Conservation (phyloP, 2,113 vertebrate species). For the Rousettus leschenaultii region DNA sequence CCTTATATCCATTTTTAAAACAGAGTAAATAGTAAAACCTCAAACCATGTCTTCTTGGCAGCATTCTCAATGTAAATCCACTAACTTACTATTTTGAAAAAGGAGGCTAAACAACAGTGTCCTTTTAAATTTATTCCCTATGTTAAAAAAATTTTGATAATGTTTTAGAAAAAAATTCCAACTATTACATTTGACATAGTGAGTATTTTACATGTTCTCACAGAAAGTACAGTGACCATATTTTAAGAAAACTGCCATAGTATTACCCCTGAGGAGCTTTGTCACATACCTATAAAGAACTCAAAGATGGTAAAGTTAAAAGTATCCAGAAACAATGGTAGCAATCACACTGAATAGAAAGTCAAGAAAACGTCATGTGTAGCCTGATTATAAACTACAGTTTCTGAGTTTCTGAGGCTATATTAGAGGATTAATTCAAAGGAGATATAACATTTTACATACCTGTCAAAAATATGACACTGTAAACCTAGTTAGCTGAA, state of each 20-base stretch:
- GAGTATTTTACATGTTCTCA: background rate
- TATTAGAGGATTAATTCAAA: background rate
- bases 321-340: background rate
- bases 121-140: background rate
- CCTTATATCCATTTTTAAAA: background rate
- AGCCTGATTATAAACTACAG: background rate
- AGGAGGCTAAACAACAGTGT: background rate
- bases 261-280: background rate
- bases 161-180: background rate
- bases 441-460: background rate
- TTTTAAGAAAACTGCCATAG: background rate
- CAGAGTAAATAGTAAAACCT: background rate
- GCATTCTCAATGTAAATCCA: background rate
- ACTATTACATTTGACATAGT: background rate
- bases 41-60: background rate
- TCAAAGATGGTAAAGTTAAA: background rate
- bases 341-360: background rate
- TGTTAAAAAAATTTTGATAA: background rate
- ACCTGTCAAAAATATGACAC: background rate
- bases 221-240: background rate
- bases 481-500: background rate
- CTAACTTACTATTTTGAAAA: background rate
- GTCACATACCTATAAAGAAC: background rate
- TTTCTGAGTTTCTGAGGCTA: background rate
- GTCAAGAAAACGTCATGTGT: background rate